A percentile compares a stretch with the other conserved stretches of the same genome.
These are phyloP conservation scores for Ptychochromis oligacanthus DNA, from an alignment of 2,113 vertebrate genomes.

Conservation along the genomic window DNA sequence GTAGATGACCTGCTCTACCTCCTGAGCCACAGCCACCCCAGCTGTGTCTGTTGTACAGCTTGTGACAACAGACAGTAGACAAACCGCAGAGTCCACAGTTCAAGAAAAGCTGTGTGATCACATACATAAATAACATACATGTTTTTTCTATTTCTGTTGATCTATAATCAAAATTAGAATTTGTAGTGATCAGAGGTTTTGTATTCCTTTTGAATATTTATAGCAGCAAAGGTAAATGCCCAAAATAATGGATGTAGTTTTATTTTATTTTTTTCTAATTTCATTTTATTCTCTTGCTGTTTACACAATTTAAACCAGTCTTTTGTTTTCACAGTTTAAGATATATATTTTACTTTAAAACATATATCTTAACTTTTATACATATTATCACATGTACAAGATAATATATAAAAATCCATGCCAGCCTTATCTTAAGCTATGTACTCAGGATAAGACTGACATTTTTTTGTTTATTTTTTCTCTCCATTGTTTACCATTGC, in stretches of 20 bases:
- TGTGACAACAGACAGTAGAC: background rate
- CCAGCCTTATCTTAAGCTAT: background rate
- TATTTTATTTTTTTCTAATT: background rate
- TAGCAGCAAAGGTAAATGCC: background rate
- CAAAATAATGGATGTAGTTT: background rate
- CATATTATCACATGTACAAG: background rate
- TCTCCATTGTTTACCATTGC: too few relatives aligned
- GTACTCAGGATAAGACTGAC: background rate
- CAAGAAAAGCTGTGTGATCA: background rate
- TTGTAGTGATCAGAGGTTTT: accelerated
- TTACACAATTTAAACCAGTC: background rate
- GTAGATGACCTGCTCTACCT: too few relatives aligned
- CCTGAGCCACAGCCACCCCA: too few relatives aligned
- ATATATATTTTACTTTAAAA: background rate
- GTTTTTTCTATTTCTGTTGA: background rate
- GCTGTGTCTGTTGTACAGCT: too few relatives aligned
- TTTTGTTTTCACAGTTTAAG: too few relatives aligned
- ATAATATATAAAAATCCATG: background rate
- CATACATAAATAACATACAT: background rate
- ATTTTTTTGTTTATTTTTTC: background rate
- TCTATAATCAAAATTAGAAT: background rate
- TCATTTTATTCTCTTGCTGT: background rate
- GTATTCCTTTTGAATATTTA: background rate
- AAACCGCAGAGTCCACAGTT: background rate
- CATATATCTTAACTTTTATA: background rate